A percentile compares a stretch with the other conserved stretches of the same genome.
These are phyloP conservation scores for Zoanthus sansibaricus DNA, from an alignment of 92 coral and sea anemone species.

Conservation along the genomic window DNA sequence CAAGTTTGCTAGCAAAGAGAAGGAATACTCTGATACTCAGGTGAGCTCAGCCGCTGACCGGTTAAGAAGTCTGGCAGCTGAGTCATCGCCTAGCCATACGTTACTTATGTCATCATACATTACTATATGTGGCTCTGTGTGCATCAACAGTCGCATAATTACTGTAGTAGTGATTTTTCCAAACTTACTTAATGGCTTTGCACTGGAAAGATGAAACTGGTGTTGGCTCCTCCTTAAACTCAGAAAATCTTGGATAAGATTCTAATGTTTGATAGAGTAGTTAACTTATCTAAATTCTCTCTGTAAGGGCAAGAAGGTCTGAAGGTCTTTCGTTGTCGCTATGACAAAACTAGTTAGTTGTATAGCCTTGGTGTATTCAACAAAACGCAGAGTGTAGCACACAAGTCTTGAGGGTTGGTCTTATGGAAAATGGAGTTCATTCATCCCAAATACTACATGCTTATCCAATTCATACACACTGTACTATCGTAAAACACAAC, in stretches of 20 bases:
- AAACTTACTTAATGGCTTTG: too few species aligned
- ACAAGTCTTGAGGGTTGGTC: background rate
- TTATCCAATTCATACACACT: background rate
- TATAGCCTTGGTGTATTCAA: background rate
- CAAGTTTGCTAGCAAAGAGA: constrained; percentile 64
- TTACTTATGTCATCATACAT: background rate
- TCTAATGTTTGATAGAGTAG: too few species aligned
- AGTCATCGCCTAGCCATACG: constrained; percentile 11
- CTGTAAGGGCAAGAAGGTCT: too few species aligned
- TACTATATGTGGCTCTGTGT: background rate
- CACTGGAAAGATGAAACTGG: too few species aligned
- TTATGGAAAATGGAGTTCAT: background rate
- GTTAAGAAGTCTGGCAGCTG: constrained; percentile 43
- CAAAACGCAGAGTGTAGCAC: background rate
- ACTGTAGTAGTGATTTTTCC: background rate
- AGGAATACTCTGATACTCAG: constrained; percentile 65
- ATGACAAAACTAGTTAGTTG: background rate
- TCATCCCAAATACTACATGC: background rate
- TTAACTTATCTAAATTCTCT: too few species aligned
- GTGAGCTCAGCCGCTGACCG: constrained; percentile 44
- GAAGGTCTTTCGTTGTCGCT: background rate
- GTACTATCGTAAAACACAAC: background rate
- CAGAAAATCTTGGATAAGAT: too few species aligned
- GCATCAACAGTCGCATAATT: background rate
- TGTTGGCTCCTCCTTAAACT: too few species aligned